Base-by-base conservation (phyloP, 2,113 vertebrate species). In the Gallinago undulata region DNA sequence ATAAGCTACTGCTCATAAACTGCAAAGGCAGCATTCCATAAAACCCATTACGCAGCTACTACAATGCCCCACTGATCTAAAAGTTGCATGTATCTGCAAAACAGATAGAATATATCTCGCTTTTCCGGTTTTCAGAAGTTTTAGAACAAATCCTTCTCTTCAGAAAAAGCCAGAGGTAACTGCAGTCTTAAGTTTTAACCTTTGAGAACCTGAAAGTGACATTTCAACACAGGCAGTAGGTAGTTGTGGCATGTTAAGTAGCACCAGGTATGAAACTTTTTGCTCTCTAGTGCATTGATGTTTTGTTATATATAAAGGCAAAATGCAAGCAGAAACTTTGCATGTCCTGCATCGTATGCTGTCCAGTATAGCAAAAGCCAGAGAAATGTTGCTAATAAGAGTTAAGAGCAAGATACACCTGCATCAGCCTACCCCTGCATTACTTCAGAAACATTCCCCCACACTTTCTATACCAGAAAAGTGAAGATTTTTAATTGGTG, bases 11-110 rank as follows among this genome's bases (percentile, higher is more conserved):
- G 41, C 57, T 92, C 87, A 89, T 37, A 96, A 95, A 94, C 56
- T 92, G 95, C 84, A 95, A 89, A 96, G 64, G 81, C 55, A 97
- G 75, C 85, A 94, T 95, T 96, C 60, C 69, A 74, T 96, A 69
- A 95, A 39, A 78, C 35, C 23, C n/a, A 94, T 96, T 96, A 95
- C 64, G 23, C 56, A 92, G 39, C 59, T 78, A 48, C 51, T 84
- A 64, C 35, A 93, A 81, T 93, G 84, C 28, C 81, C 60, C 74
- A 70, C 11, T 90, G 84, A 88, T 62, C 73, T 75, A 56, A 95
- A 94, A 94, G 57, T 51, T 97, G 68, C 66, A 64, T 80, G 21
- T 41, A 39, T 92, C 64, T 95, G 50, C 66, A 95, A 96, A 95
- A 92, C 72, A 74, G 28, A 21, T 72, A 67, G 64, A 69, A 28